Evolutionary conservation across 2,888 invertebrate species (phyloP).

Genomic region (Seira ritae): DNA sequence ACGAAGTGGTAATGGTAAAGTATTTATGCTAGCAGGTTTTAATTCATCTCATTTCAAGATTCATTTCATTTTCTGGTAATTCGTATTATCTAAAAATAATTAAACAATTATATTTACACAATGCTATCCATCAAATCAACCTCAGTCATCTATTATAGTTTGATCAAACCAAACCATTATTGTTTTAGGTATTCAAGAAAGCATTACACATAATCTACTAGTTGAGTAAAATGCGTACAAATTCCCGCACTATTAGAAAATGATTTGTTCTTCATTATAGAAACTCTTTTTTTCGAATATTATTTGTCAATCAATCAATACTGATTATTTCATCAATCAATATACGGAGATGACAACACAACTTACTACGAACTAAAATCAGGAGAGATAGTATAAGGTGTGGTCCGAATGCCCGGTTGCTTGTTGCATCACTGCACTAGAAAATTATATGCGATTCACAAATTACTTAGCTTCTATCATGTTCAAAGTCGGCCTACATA

Average conservation of each 20-base stretch:
- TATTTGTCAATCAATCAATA: neutral
- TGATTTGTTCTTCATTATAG: too few species aligned
- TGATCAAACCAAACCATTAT: neutral
- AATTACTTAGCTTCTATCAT: conserved; percentile 7
- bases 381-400: neutral
- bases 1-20: conserved; percentile 8
- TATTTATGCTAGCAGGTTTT: neutral
- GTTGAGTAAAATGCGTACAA: neutral
- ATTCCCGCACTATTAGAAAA: neutral
- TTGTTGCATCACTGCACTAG: neutral
- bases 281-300: neutral
- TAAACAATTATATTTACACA: neutral
- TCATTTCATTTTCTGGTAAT: neutral
- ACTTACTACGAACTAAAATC: conserved; percentile 11
- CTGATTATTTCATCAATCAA: conserved; percentile 2
- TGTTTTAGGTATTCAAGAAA: neutral
- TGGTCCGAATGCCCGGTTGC: conserved; percentile 3
- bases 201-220: neutral
- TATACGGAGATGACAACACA: conserved; percentile 11
- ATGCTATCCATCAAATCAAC: neutral
- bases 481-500: neutral
- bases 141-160: neutral
- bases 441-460: conserved; percentile 3
- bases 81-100: neutral
- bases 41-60: neutral